Percentiles rank a stretch among this genome's conserved stretches.
These are phyloP conservation scores for Neotragus moschatus DNA, from an alignment of 2,113 vertebrate species.

Conservation along the genomic window DNA sequence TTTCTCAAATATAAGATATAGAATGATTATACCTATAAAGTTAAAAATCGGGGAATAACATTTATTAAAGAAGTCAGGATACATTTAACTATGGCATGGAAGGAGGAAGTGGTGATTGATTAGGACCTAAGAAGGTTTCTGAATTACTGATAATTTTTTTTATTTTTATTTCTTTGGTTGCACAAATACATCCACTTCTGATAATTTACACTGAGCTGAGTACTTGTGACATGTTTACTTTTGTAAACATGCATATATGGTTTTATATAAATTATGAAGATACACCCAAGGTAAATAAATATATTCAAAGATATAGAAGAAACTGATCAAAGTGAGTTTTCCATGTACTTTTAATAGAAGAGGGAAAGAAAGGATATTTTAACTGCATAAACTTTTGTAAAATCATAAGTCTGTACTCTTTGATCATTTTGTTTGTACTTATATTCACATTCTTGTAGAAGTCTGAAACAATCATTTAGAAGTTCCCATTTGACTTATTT, in stretches of 20 bases:
- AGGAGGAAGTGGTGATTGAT: background rate
- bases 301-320: background rate
- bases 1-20: background rate
- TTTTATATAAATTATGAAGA: background rate
- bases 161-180: background rate
- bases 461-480: background rate
- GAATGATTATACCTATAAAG: background rate
- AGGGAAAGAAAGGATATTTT: background rate
- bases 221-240: background rate
- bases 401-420: background rate
- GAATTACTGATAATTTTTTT: background rate
- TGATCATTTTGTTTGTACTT: background rate
- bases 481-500: background rate
- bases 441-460: background rate
- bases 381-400: background rate
- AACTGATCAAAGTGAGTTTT: background rate
- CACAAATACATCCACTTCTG: background rate
- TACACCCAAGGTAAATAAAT: background rate
- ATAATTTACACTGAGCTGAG: background rate
- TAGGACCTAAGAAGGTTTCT: background rate
- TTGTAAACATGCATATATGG: background rate
- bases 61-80: background rate
- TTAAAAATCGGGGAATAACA: background rate
- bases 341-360: background rate
- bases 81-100: background rate